phyloP scores from a whole-genome alignment of 2,888 invertebrate species.

The Siphlonurus alternatus region DNA sequence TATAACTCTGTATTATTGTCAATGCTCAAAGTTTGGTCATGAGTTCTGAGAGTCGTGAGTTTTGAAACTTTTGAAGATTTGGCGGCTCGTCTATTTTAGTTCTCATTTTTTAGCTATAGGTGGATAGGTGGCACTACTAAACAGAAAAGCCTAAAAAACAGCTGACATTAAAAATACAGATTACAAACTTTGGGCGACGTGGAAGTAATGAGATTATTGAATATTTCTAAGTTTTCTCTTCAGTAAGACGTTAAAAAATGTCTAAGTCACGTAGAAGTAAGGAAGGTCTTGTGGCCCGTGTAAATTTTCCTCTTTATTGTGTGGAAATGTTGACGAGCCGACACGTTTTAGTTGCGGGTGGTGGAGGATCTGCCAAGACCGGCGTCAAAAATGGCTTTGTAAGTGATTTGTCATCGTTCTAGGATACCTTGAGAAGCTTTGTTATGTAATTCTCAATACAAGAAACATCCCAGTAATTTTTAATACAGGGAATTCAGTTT shows the following conservation, averaged over 20 bases:
- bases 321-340: conserved; percentile 79
- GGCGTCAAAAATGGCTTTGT: conserved; percentile 96
- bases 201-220: conserved; percentile 5
- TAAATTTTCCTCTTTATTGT: conserved; percentile 87
- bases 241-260: conserved; percentile 28
- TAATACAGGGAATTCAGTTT: too few relatives aligned
- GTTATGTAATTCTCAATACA: too few relatives aligned
- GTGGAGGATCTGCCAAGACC: conserved; percentile 92
- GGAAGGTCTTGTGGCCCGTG: conserved; percentile 63
- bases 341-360: conserved; percentile 91
- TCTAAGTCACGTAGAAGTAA: conserved; percentile 37
- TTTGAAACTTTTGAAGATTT: too few relatives aligned
- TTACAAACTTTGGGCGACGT: conserved; percentile 7
- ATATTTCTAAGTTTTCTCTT: not conserved
- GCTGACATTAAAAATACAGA: not conserved
- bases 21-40: too few relatives aligned
- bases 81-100: too few relatives aligned
- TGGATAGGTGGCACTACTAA: not conserved
- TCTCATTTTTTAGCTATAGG: not conserved
- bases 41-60: too few relatives aligned
- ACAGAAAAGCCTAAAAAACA: not conserved
- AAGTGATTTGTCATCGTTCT: conserved; percentile 30
- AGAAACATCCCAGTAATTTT: not conserved
- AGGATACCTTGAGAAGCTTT: not conserved
- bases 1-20: too few relatives aligned